Conservation (phyloP, 1,140 invertebrate genomes). For the Chrysomallon squamiferum region DNA sequence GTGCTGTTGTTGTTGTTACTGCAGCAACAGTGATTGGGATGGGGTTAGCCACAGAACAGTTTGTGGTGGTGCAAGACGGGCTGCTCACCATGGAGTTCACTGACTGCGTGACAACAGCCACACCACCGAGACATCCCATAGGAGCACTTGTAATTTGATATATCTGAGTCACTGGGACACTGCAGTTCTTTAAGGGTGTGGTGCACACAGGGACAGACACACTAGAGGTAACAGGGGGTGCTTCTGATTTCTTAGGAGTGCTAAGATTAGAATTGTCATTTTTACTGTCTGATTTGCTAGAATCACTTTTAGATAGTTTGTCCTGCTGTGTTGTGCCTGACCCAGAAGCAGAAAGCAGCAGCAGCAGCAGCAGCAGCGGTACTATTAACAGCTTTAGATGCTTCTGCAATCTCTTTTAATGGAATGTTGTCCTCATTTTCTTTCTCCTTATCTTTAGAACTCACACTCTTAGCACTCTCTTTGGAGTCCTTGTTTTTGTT, state of each 20-base stretch:
- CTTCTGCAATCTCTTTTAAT: constrained; percentile 24
- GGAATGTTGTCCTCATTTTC: constrained; percentile 35
- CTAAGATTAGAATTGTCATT: constrained; percentile 4
- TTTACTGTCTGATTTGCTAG: constrained; percentile 3
- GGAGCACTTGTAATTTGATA: constrained; percentile 31
- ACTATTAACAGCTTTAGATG: not conserved
- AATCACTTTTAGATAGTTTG: constrained; percentile 3
- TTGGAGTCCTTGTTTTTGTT: constrained; percentile 21
- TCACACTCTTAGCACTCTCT: constrained; percentile 8
- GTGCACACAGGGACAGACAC: constrained; percentile 10
- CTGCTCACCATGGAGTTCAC: constrained; percentile 11
- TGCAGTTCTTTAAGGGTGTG: constrained; percentile 4
- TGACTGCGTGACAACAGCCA: constrained; percentile 19
- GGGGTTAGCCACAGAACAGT: constrained; percentile 6
- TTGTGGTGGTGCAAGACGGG: constrained; percentile 4
- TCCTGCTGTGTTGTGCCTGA: not conserved
- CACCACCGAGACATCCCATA: constrained; percentile 22
- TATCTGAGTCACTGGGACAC: constrained; percentile 21
- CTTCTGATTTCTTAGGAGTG: constrained; percentile 6
- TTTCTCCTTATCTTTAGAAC: constrained; percentile 12
- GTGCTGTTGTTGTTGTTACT: constrained; percentile 17
- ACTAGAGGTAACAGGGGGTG: not conserved
- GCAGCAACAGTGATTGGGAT: constrained; percentile 16
- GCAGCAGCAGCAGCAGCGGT: not conserved
- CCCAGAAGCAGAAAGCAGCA: not conserved